A percentile compares a stretch with the other conserved stretches of the same genome.
These are phyloP conservation scores for Thysanoteuthis rhombus DNA, from an alignment of 2,888 invertebrate genomes.

Conservation along the genomic window DNA sequence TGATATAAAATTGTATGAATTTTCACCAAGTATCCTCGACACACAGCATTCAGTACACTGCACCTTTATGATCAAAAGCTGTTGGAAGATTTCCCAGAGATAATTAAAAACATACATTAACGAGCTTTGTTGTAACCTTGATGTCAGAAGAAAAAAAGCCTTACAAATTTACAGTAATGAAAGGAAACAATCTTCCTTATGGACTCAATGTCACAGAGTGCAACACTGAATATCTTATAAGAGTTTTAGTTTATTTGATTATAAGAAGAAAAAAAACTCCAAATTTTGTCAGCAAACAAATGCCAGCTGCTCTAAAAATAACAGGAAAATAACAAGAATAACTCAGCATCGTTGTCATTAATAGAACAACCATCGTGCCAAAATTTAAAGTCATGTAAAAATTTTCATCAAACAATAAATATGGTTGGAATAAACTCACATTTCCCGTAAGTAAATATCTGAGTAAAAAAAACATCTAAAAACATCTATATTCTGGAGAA, in stretches of 20 bases:
- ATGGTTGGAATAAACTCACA: too few species aligned
- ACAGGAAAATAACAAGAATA: background rate
- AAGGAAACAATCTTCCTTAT: background rate
- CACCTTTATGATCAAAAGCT: background rate
- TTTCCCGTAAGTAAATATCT: too few species aligned
- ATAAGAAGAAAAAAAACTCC: background rate
- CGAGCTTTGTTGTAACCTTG: background rate
- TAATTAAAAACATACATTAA: background rate
- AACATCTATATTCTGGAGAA: too few species aligned
- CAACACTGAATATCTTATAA: background rate
- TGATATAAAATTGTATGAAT: background rate
- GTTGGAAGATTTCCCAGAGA: background rate
- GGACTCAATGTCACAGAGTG: background rate
- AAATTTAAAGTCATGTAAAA: too few species aligned
- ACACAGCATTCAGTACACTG: background rate
- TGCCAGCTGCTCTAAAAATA: background rate
- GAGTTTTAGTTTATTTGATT: background rate
- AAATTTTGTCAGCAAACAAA: background rate
- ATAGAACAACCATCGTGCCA: too few species aligned
- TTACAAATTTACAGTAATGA: background rate
- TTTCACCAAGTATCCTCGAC: background rate
- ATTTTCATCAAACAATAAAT: too few species aligned
- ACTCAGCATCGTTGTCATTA: too few species aligned
- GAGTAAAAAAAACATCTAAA: too few species aligned
- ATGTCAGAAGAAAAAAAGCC: background rate